Evolutionary conservation across 2,888 invertebrate species (phyloP), one percentile per base, ranked within the genome.

Genomic region (Herminia tarsipennalis): DNA sequence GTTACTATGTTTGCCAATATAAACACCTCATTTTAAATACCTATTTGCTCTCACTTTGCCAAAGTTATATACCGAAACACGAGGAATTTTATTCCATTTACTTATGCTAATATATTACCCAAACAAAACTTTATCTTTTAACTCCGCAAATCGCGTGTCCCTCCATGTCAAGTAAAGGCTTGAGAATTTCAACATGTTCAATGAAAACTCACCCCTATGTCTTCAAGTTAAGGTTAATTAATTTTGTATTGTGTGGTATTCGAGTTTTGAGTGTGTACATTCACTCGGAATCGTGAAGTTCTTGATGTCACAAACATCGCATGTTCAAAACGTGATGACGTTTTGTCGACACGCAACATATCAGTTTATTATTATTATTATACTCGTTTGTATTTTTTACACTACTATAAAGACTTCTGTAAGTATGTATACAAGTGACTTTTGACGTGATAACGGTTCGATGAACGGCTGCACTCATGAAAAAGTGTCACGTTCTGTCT

Each of bases 121-220:
- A 55, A 58, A 56, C 55, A 52, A 37, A 58, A 62, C 32, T 56
- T 55, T 52, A 56, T 51, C 49, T 57, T 58, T 36, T 61, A 65
- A 74, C 73, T 57, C 70, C 40, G 60, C 49, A 52, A 62, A 75
- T 78, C 58, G 78, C 77, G 76, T 80, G 78, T 46, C 43, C 44
- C 25, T 48, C 56, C 56, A 69, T 62, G 56, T 36, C 38, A 50
- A 35, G 18, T n/a, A 30, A 25, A 24, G 6, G 20, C 21, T 48
- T 34, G 10, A 39, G 20, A 36, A 38, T 27, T 4, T 34, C 12
- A 35, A 52, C 12, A 36, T 36, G 25, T 34, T 21, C 28, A 25
- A 29, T 24, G 34, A 36, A 53, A 44, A 28, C 14, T 38, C 14
- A 53, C 47, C 43, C 33, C 28, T 54, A 51, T 24, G 0, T 8